Evolutionary conservation across 2,888 invertebrate genomes (phyloP).

Genomic region (Drosophila kuntzei): DNA sequence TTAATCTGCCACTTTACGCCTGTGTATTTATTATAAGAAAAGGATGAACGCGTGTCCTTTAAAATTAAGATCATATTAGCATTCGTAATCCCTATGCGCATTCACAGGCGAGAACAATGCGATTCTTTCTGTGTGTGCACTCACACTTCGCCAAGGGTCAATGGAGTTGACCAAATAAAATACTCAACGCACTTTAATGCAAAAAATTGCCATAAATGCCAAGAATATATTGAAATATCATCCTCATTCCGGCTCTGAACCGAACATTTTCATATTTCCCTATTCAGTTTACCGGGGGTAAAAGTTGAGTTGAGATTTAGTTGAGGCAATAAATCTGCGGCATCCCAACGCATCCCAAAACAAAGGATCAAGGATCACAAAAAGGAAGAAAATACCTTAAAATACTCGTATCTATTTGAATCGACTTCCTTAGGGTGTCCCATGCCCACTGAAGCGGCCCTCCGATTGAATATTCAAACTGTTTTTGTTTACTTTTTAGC

Average conservation of each 20-base stretch:
- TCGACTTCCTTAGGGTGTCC: conserved; percentile 31
- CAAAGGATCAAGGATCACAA: conserved; percentile 37
- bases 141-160: conserved; percentile 53
- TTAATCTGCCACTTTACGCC: conserved; percentile 54
- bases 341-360: conserved; percentile 57
- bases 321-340: conserved; percentile 77
- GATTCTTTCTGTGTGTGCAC: not conserved
- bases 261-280: not conserved
- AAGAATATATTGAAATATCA: conserved; percentile 61
- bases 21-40: conserved; percentile 34
- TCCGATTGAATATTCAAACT: conserved; percentile 38
- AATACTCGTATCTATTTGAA: conserved; percentile 41
- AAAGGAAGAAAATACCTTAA: conserved; percentile 57
- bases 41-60: conserved; percentile 46
- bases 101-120: conserved; percentile 2
- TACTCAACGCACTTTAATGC: conserved; percentile 3
- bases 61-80: conserved; percentile 63
- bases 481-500: conserved; percentile 45
- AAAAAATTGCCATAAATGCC: conserved; percentile 39
- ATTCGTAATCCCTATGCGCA: conserved; percentile 28
- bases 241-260: conserved; percentile 6
- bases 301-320: conserved; percentile 52
- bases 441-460: conserved; percentile 25
- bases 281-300: conserved; percentile 42
- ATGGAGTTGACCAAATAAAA: conserved; percentile 42